Conservation (phyloP, 1,140 invertebrate species). For the Battus philenor region DNA sequence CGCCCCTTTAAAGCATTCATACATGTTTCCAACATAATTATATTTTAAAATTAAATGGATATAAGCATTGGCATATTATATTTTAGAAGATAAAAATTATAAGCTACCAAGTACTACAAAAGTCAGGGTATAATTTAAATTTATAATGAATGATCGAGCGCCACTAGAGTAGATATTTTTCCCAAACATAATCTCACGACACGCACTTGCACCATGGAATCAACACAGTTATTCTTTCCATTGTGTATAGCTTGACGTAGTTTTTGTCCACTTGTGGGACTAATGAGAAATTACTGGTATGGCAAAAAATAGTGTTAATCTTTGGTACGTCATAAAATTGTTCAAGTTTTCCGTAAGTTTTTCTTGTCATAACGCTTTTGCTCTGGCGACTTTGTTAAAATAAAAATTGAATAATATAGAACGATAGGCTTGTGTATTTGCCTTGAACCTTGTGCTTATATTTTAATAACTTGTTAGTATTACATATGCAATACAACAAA, state of each 20-base stretch:
- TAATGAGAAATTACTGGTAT: slow-evolving; percentile 25
- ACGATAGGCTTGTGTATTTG: too few species aligned
- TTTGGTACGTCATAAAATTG: slow-evolving; percentile 1
- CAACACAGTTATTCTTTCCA: slow-evolving; percentile 32
- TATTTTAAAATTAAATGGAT: too few species aligned
- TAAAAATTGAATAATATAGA: slow-evolving; percentile 1
- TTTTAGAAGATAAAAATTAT: too few species aligned
- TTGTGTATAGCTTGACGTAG: slow-evolving; percentile 25
- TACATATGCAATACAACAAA: too few species aligned
- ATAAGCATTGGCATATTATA: too few species aligned
- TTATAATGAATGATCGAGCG: too few species aligned
- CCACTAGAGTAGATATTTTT: slow-evolving; percentile 1
- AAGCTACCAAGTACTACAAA: too few species aligned
- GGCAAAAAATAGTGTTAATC: slow-evolving; percentile 16
- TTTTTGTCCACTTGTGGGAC: slow-evolving; percentile 30
- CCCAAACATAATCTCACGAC: slow-evolving; percentile 2
- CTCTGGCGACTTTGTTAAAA: background rate
- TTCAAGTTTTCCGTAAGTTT: slow-evolving; percentile 2
- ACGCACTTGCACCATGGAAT: slow-evolving; percentile 1
- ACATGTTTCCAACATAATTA: too few species aligned
- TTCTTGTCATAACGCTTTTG: slow-evolving; percentile 5
- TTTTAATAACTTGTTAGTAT: too few species aligned
- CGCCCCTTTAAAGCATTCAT: too few species aligned
- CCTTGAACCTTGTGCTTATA: too few species aligned
- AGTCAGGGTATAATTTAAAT: too few species aligned